Percentiles rank a stretch among this genome's conserved stretches.
Evolutionary conservation across 2,888 invertebrate genomes (phyloP).

Genomic region (Rhingia rostrata): DNA sequence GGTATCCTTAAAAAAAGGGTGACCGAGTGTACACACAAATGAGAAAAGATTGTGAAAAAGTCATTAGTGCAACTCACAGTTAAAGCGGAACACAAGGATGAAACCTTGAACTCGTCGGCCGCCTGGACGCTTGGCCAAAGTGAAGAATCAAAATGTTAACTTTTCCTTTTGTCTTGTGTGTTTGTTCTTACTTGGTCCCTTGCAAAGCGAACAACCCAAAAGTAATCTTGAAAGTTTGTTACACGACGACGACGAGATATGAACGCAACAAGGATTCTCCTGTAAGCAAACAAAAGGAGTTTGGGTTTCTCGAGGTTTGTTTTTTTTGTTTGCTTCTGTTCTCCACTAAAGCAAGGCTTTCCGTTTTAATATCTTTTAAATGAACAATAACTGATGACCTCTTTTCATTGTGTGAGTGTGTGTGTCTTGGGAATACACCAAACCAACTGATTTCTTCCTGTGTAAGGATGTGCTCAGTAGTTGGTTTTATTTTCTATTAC

Average conservation of each 20-base stretch:
- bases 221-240: constrained; percentile 66
- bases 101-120: too few species aligned
- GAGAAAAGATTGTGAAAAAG: too few species aligned
- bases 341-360: constrained; percentile 22
- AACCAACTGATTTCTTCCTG: too few species aligned
- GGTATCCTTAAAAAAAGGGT: too few species aligned
- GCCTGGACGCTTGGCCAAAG: too few species aligned
- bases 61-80: too few species aligned
- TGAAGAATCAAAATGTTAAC: neutral
- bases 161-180: constrained; percentile 9
- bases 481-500: too few species aligned
- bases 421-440: too few species aligned
- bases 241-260: constrained; percentile 28
- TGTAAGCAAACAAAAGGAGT: constrained; percentile 31
- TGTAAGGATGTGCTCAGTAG: too few species aligned
- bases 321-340: neutral
- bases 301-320: too few species aligned
- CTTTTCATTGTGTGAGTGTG: neutral
- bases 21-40: too few species aligned
- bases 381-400: constrained; percentile 55
- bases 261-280: constrained; percentile 54
- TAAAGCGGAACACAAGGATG: too few species aligned
- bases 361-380: constrained; percentile 59
- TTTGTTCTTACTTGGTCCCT: constrained; percentile 43
- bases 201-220: constrained; percentile 41